A percentile compares a stretch with the other conserved stretches of the same genome.
phyloP scores from a whole-genome alignment of 1,140 invertebrate genomes.

The Pantala flavescens region DNA sequence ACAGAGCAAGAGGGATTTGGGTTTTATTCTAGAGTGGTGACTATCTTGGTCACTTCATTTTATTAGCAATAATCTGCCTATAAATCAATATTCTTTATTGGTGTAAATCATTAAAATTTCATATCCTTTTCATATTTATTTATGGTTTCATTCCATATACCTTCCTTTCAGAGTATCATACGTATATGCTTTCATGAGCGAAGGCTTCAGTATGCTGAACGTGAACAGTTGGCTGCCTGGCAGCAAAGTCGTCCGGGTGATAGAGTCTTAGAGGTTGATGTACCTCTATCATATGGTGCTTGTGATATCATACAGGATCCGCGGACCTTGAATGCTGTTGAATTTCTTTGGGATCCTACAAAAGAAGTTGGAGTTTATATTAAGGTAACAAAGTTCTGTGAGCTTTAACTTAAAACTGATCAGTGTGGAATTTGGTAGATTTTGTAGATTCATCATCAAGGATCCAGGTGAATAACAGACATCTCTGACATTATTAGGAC shows the following conservation, averaged over 20 bases:
- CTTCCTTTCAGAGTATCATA: constrained; percentile 65
- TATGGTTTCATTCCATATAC: constrained; percentile 24
- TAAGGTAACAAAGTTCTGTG: constrained; percentile 46
- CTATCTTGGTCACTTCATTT: too few species aligned
- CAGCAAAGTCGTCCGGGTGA: constrained; percentile 76
- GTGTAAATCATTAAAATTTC: too few species aligned
- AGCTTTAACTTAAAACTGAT: too few species aligned
- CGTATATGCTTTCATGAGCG: constrained; percentile 92
- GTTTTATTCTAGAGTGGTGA: too few species aligned
- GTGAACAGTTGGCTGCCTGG: constrained; percentile 87
- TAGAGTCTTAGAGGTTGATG: constrained; percentile 83
- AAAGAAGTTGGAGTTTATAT: constrained; percentile 92
- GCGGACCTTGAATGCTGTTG: constrained; percentile 64
- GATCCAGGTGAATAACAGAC: too few species aligned
- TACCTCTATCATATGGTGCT: constrained; percentile 87
- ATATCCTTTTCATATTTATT: too few species aligned
- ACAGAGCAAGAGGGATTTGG: too few species aligned
- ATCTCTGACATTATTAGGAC: background rate
- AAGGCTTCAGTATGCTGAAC: constrained; percentile 88
- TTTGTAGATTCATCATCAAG: too few species aligned
- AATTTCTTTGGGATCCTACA: constrained; percentile 91
- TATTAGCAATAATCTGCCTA: too few species aligned
- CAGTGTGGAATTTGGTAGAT: too few species aligned
- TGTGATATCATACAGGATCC: constrained; percentile 67
- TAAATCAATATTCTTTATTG: too few species aligned